A percentile compares a stretch with the other conserved stretches of the same genome.
Evolutionary conservation across 2,797 vertebrate genomes (phyloP).

Genomic region (Pipistrellus kuhlii): DNA sequence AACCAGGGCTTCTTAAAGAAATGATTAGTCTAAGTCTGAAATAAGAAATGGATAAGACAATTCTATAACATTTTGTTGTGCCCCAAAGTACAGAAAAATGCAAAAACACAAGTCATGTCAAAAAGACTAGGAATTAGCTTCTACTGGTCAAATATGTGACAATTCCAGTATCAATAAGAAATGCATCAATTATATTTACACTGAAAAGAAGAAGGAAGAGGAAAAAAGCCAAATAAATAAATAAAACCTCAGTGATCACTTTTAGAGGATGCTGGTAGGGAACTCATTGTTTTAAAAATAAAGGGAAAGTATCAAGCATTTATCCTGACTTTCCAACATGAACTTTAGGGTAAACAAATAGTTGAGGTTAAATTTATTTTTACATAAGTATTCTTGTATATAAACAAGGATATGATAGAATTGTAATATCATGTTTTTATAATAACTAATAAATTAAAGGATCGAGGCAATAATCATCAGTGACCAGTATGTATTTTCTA

Average conservation of each 20-base stretch:
- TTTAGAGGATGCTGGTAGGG: background rate
- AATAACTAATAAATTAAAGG: slow-evolving; percentile 26
- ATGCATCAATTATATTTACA: background rate
- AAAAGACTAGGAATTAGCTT: slow-evolving; percentile 9
- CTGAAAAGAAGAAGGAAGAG: background rate
- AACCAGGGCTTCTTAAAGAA: background rate
- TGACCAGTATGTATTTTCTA: background rate
- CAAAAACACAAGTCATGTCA: background rate
- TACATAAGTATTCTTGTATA: background rate
- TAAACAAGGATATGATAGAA: background rate
- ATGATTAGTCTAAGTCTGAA: background rate
- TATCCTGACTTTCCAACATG: background rate
- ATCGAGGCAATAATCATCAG: background rate
- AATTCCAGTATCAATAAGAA: background rate
- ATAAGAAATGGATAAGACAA: background rate
- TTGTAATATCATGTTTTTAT: background rate
- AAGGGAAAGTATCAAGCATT: background rate
- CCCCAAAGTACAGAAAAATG: background rate
- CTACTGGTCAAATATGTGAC: background rate
- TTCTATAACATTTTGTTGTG: background rate
- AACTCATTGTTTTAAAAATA: background rate
- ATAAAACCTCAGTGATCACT: background rate
- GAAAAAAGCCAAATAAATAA: background rate
- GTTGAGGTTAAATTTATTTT: background rate
- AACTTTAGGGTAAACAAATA: background rate